These are phyloP conservation scores for Nasonia giraulti DNA, from an alignment of 1,140 invertebrate genomes.

Conservation along the genomic window DNA sequence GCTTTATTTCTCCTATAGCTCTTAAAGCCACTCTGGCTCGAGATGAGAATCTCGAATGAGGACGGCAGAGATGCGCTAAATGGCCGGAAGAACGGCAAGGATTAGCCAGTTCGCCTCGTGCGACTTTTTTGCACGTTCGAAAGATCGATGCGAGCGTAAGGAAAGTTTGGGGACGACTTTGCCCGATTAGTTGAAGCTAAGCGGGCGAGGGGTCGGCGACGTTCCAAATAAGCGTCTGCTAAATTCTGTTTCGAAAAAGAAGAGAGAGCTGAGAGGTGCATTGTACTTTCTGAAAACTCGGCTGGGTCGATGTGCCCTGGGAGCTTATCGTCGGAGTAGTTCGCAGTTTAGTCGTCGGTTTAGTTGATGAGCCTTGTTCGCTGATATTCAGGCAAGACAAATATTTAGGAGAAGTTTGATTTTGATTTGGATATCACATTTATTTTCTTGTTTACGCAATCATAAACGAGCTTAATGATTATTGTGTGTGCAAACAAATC, in stretches of 20 bases:
- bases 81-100: background rate
- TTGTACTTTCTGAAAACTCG: background rate
- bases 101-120: background rate
- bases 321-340: background rate
- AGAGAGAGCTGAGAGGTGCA: too few species aligned
- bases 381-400: background rate
- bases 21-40: conserved; percentile 10
- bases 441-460: too few species aligned
- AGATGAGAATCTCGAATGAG: conserved; percentile 35
- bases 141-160: background rate
- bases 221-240: background rate
- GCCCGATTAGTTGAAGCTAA: conserved; percentile 30
- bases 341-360: background rate
- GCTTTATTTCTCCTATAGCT: background rate
- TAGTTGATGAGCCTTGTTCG: background rate
- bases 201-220: background rate
- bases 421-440: too few species aligned
- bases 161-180: conserved; percentile 7
- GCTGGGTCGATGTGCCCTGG: background rate
- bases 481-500: too few species aligned
- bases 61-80: background rate
- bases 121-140: conserved; percentile 1
- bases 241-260: background rate
- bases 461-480: too few species aligned
- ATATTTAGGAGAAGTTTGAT: background rate